Evolutionary conservation across 2,113 vertebrate genomes (phyloP).

Genomic region (Gasterosteus nipponicus): DNA sequence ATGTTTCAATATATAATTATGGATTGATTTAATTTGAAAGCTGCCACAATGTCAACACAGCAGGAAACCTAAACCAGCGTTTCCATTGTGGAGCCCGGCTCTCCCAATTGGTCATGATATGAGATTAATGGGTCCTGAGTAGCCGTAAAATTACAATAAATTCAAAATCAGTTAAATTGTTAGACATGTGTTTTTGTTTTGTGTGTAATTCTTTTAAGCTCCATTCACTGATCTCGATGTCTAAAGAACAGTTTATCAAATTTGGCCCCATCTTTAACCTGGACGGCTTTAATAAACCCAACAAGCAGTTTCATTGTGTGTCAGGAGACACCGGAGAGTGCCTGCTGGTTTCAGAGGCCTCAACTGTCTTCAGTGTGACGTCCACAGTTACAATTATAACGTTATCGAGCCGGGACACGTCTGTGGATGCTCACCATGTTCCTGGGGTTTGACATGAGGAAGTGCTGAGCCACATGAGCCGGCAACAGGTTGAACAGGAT

Average conservation of each 20-base stretch:
- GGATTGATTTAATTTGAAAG: background rate
- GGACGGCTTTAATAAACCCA: background rate
- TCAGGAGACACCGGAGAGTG: background rate
- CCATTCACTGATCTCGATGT: background rate
- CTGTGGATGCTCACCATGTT: conserved; percentile 90
- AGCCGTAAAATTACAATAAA: too few species aligned
- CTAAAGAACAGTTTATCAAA: background rate
- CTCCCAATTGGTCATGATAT: too few species aligned
- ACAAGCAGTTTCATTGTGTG: background rate
- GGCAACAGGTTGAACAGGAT: conserved; percentile 98
- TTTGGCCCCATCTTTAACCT: background rate
- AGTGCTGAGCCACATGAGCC: conserved; percentile 97
- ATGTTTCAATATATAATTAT: background rate
- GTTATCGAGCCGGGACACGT: background rate
- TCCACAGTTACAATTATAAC: background rate
- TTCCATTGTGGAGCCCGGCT: background rate
- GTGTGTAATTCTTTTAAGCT: background rate
- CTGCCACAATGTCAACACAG: background rate
- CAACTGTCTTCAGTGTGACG: background rate
- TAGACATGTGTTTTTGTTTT: background rate
- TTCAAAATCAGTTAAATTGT: background rate
- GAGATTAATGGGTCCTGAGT: background rate
- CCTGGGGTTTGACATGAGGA: conserved; percentile 97
- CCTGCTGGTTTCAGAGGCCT: background rate
- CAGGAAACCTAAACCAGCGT: background rate